Conservation (phyloP, 2,113 vertebrate genomes). For the Galbula dea region DNA sequence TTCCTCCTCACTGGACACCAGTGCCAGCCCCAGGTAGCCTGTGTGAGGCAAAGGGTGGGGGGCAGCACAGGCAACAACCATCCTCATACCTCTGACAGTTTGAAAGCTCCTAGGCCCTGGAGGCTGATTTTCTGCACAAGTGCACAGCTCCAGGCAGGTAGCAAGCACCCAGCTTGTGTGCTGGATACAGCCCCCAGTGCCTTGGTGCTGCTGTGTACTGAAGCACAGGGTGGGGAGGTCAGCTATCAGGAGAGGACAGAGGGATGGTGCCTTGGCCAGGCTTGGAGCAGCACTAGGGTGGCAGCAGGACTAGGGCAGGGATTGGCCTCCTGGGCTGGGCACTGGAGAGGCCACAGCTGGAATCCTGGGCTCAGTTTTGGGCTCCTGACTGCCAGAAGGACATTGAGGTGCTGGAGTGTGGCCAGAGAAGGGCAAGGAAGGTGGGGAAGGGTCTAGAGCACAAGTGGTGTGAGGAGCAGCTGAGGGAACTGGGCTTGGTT, state of each 20-base stretch:
- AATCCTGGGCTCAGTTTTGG: neutral
- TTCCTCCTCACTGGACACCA: accelerated
- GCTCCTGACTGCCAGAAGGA: neutral
- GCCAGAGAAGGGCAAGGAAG: neutral
- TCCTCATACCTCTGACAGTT: accelerated
- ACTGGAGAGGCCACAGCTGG: neutral
- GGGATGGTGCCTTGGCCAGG: neutral
- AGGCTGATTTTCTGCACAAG: neutral
- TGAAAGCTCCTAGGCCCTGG: neutral
- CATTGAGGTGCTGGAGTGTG: neutral
- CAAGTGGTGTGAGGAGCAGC: too few relatives aligned
- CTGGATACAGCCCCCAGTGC: accelerated
- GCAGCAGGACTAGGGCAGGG: neutral
- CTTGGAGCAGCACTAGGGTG: neutral
- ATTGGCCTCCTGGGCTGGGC: too few relatives aligned
- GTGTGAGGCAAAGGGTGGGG: neutral
- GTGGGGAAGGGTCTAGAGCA: too few relatives aligned
- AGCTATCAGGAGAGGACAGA: neutral
- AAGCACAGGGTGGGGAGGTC: neutral
- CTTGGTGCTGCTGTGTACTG: neutral
- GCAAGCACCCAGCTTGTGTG: accelerated
- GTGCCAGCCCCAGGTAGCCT: neutral
- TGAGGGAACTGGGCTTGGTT: too few relatives aligned
- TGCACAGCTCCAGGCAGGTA: neutral
- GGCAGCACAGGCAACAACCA: neutral